Conservation (phyloP, 2,888 invertebrate species). For the Sphaerophoria rueppellii region DNA sequence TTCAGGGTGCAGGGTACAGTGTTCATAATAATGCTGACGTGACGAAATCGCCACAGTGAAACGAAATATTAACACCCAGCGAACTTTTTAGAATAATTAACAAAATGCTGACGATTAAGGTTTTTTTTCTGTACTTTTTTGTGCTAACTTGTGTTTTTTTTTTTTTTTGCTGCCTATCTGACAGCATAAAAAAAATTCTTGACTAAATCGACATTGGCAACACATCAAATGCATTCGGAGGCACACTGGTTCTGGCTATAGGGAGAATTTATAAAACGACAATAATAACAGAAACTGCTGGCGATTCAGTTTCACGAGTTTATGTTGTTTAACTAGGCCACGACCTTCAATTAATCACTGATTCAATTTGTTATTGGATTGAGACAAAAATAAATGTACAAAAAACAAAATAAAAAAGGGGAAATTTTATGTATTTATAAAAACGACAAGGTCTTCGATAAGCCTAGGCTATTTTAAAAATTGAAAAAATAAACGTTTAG, state of each 20-base stretch:
- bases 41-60: not conserved
- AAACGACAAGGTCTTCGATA: not conserved
- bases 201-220: conserved; percentile 66
- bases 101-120: conserved; percentile 16
- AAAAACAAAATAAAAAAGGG: conserved; percentile 27
- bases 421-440: not conserved
- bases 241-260: not conserved
- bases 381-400: conserved; percentile 22
- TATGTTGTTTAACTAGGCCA: conserved; percentile 58
- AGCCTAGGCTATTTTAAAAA: conserved; percentile 4
- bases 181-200: conserved; percentile 44
- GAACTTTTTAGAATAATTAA: conserved; percentile 6
- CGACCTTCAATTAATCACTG: conserved; percentile 69
- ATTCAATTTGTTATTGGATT: conserved; percentile 68
- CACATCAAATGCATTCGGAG: conserved; percentile 65
- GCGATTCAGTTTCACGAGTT: conserved; percentile 35
- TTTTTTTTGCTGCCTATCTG: conserved; percentile 40
- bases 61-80: conserved; percentile 39
- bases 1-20: not conserved
- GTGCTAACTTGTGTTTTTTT: not conserved
- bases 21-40: conserved; percentile 3
- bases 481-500: conserved; percentile 1
- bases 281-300: conserved; percentile 38
- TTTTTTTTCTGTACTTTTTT: not conserved
- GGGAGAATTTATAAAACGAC: conserved; percentile 43